A percentile compares a stretch with the other conserved stretches of the same genome.
Evolutionary conservation across 2,888 invertebrate genomes (phyloP).

Genomic region (Caenorhabditis becei): DNA sequence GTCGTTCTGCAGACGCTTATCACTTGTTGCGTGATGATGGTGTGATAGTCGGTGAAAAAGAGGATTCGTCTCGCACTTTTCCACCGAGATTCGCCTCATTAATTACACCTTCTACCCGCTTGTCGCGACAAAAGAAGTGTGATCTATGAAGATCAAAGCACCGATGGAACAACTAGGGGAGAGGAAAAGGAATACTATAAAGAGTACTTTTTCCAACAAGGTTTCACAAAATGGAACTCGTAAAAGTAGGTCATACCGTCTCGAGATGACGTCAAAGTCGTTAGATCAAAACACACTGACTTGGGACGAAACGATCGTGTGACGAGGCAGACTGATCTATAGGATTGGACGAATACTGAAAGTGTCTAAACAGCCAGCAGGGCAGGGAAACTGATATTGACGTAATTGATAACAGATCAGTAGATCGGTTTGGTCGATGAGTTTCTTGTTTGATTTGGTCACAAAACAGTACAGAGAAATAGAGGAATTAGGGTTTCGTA

Average conservation of each 20-base stretch:
- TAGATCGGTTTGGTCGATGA: neutral
- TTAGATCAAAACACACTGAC: slow-evolving; percentile 35
- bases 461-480: too few species aligned
- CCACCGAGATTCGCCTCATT: slow-evolving; percentile 7
- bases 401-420: neutral
- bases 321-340: slow-evolving; percentile 36
- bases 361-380: neutral
- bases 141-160: slow-evolving; percentile 32
- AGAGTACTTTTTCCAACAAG: too few species aligned
- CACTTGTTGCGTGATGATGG: slow-evolving; percentile 7
- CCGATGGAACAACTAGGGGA: neutral
- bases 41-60: slow-evolving; percentile 8
- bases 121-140: neutral
- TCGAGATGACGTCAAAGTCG: slow-evolving; percentile 34
- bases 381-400: neutral
- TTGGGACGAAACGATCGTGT: slow-evolving; percentile 30
- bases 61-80: slow-evolving; percentile 2
- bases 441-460: slow-evolving; percentile 4
- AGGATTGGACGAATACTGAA: slow-evolving; percentile 45
- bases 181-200: neutral
- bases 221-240: slow-evolving; percentile 5
- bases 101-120: neutral
- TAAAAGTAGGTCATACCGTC: slow-evolving; percentile 47
- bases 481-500: too few species aligned
- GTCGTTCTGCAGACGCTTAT: slow-evolving; percentile 10